Base-by-base conservation (phyloP, 2,113 vertebrate genomes). In the Clinocottus analis region DNA sequence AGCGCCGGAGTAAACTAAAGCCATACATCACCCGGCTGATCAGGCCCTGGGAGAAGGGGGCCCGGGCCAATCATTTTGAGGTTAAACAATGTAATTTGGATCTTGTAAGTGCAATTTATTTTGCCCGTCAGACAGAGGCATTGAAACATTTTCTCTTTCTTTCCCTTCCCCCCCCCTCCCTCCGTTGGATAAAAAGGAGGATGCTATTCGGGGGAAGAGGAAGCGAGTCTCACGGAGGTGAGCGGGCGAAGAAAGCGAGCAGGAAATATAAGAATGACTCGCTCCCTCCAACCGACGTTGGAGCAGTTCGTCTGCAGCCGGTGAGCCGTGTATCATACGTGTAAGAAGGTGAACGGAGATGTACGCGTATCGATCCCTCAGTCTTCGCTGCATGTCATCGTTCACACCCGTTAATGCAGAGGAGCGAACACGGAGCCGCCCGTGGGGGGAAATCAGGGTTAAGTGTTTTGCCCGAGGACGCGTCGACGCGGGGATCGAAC, bases 41-140 rank as follows among this genome's bases (percentile, higher is more conserved):
- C 92, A 90, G 90, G 90, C 89, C 83, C 90, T 79, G 84, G 91
- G 90, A 93, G 91, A 93, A 88, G 76, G 29, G 29, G 89, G 90
- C 89, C 91, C 25, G 62, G 89, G 79, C 91, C 93, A 94, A 92
- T 95, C 93, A 94, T 94, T 95, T 93, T 90, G 92, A 94, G 94
- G 95, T 95, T 95, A 94, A 95, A 95, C 93, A 95, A 94, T 94
- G 93, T 95, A 91, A 95, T 95, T 94, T 95, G 91, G 95, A 93
- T 93, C 91, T 92, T 93, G 93, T 93, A 91, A 89, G 88, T 94
- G 92, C 92, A 94, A 95, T 95, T 94, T 95, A 93, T 95, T 95
- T 94, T 91, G 86, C 82, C 90, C 53, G 93, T 92, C 94, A 93
- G 87, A 90, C 83, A 87, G 75, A 90, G 85, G 73, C 87, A 77